Evolutionary conservation across 2,888 invertebrate genomes (phyloP), one percentile per base, ranked within the genome.

Genomic region (Physocephala rufipes): DNA sequence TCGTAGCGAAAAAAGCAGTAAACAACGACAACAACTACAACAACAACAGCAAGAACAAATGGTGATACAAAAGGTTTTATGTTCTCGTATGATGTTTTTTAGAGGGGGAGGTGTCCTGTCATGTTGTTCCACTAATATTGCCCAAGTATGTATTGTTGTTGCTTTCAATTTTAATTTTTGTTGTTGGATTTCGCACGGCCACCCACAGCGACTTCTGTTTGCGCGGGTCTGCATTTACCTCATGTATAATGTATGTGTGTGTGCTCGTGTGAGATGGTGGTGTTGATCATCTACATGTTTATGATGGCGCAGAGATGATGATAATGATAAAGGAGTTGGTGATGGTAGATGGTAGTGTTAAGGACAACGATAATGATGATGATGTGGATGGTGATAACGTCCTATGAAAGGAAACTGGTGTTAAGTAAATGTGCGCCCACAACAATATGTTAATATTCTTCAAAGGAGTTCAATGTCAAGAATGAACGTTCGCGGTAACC

Each of bases 11-110:
- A 70, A 79, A 81, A 82, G n/a, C 66, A 71, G n/a, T n/a, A n/a
- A n/a, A 61, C 67, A 73, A 71, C 9, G 9, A 9, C 36, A 36
- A 9, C 5, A 36, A 9, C 36, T 4, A 9, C 36, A 36, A 9
- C 36, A 36, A 9, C 36, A 36, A 4, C 21, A 63, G 71, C 64
- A 70, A 79, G 82, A 82, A 19, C 66, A 71, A 66, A 70, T 80
- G 82, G 82, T 83, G 82, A 83, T 82, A 82, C 81, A 82, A 82
- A 83, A 83, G 82, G 75, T 75, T 75, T 76, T 47, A 53, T 36
- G 58, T 55, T 24, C 30, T n/a, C n/a, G n/a, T n/a, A n/a, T n/a
- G n/a, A 80, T 61, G 47, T 58, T 73, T 66, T 43, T 43, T 66
- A 53, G 45, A 7, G 47, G 12, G 16, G 21, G 47, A 70, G 74